Evolutionary conservation across 2,888 invertebrate genomes (phyloP), one percentile per base, ranked within the genome.

Genomic region (Blastobasis lacticolella): DNA sequence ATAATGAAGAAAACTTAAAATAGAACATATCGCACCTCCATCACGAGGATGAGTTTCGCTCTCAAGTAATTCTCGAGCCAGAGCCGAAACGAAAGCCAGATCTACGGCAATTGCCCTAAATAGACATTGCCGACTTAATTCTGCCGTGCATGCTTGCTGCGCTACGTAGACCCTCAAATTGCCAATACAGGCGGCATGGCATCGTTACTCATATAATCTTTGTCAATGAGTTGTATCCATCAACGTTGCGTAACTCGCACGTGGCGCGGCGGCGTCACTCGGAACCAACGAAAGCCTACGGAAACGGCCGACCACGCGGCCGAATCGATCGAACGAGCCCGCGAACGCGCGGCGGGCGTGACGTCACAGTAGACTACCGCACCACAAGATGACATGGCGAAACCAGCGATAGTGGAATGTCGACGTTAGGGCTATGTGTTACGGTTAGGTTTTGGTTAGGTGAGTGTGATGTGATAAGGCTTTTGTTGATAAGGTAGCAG

Each of bases 191-290:
- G 45, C 36, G 37, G 41, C 46, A 50, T 8, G 50, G 46, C 37
- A 42, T 45, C 47, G 49, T 49, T 52, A 48, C 45, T 46, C 49
- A 49, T 49, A 49, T 49, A 52, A 52, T 52, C 76, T 78, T 78
- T 71, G 78, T 87, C 86, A 87, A 87, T 86, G 86, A 85, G 78
- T 81, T 76, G 79, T 81, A 75, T 42, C 66, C 73, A 66, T 66
- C 62, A 69, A 50, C 59, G 70, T 88, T 87, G 79, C 82, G 81
- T 82, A 87, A 87, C 65, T 58, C 71, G 76, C 86, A 86, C 86
- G 85, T 86, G 86, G 81, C 68, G 81, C 68, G 56, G 61, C 72
- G 64, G 67, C 76, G 67, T 69, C 74, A 73, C 63, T 74, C 73
- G 67, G 66, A 58, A 49, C 55, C 59, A 58, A 73, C 82, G 82